Evolutionary conservation across 2,888 invertebrate genomes (phyloP).

Genomic region (Celastrina argiolus): DNA sequence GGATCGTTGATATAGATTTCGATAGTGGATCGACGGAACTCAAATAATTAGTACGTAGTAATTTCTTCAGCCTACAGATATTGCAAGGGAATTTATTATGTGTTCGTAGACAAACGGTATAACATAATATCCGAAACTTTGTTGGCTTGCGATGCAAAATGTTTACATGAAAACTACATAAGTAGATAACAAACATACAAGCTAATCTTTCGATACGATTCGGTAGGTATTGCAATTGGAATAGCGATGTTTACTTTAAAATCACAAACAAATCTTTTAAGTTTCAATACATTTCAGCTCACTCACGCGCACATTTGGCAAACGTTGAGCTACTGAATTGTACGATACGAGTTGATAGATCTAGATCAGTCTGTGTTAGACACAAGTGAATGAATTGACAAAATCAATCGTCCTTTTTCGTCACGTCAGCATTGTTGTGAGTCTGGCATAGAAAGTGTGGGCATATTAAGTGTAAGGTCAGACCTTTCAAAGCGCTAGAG

Average conservation of each 20-base stretch:
- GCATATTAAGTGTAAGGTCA: not conserved
- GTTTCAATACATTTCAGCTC: too few species aligned
- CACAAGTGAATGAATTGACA: not conserved
- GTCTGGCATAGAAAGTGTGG: slow-evolving; percentile 2
- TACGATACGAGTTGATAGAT: too few species aligned
- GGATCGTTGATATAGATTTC: not conserved
- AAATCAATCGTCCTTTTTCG: slow-evolving; percentile 9
- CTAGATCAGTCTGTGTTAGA: not conserved
- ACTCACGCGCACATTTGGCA: too few species aligned
- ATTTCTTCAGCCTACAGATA: too few species aligned
- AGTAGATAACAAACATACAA: too few species aligned
- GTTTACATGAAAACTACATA: not conserved
- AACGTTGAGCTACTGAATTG: too few species aligned
- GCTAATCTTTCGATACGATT: not conserved
- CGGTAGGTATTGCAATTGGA: not conserved
- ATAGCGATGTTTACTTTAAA: too few species aligned
- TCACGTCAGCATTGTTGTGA: slow-evolving; percentile 6
- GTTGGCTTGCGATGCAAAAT: not conserved
- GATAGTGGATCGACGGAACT: not conserved
- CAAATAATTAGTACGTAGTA: too few species aligned
- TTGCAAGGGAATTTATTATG: not conserved
- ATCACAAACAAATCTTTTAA: too few species aligned
- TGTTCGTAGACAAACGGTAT: too few species aligned
- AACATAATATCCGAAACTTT: not conserved
- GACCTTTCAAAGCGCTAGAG: slow-evolving; percentile 9